These are phyloP conservation scores for Drosophila lini DNA, from an alignment of 1,140 invertebrate genomes.

Conservation along the genomic window DNA sequence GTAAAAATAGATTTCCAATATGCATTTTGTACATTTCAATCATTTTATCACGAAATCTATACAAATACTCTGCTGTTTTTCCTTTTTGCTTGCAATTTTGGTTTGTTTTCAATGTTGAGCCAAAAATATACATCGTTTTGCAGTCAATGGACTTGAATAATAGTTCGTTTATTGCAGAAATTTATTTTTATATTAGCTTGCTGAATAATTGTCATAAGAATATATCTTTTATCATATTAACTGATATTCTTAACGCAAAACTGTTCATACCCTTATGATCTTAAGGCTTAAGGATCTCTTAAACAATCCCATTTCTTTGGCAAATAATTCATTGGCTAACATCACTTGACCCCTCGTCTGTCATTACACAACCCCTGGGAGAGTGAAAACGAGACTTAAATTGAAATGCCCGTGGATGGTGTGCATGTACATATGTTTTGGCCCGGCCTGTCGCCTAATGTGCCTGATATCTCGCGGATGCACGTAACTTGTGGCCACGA, in stretches of 20 bases:
- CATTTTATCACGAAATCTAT: conserved; percentile 33
- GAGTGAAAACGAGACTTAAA: conserved; percentile 29
- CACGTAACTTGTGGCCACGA: conserved; percentile 33
- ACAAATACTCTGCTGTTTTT: conserved; percentile 30
- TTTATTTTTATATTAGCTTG: not conserved
- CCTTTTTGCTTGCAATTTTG: not conserved
- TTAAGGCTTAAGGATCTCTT: not conserved
- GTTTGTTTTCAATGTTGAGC: conserved; percentile 10
- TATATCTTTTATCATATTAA: no score
- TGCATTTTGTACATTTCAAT: conserved; percentile 32
- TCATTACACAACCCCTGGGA: conserved; percentile 27
- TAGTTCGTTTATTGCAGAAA: not conserved
- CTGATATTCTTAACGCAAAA: no score
- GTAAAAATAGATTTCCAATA: conserved; percentile 37
- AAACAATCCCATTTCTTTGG: not conserved
- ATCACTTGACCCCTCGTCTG: not conserved
- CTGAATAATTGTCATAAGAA: not conserved
- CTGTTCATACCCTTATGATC: not conserved
- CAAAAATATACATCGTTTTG: conserved; percentile 35
- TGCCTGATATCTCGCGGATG: conserved; percentile 38
- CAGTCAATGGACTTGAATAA: conserved; percentile 20
- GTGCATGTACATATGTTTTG: conserved; percentile 10
- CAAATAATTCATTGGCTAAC: not conserved
- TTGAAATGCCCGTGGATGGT: conserved; percentile 14
- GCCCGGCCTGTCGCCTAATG: conserved; percentile 31